Evolutionary conservation across 2,888 invertebrate species (phyloP), one percentile per base, ranked within the genome.

Genomic region (Trichogramma dendrolimi): DNA sequence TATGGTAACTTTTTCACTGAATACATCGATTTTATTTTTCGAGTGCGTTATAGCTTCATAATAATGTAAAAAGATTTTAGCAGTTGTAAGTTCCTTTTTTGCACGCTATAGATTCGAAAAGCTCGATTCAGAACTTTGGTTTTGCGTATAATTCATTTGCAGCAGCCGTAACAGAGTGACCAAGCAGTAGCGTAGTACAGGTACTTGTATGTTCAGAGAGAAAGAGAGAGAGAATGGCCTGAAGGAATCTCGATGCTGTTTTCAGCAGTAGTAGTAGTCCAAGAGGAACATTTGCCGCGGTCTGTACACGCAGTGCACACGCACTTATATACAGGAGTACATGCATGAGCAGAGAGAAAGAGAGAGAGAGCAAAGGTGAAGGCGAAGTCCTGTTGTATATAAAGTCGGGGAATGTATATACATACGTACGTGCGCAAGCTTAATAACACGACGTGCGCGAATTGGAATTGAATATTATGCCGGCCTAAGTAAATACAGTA

Each of bases 391-490:
- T 42, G 40, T 50, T 48, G 27, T 27, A 27, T 27, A 27, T 27
- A 2, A 3, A 27, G 27, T 27, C 27, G 27, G 27, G 27, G 27
- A 3, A 27, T 27, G 27, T 27, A 27, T 27, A 27, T 27, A 27
- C 27, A 27, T 27, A 27, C 10, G 47, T 60, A 44, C 60, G 68
- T 67, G 64, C 65, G 68, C 68, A 64, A 70, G 71, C 71, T 74
- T 75, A 74, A 75, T 75, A 72, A 46, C n/a, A n/a, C 46, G 46
- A 27, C 27, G 71, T 71, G 72, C 69, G 76, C 72, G 76, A 76
- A 78, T 78, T 75, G 73, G 73, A 76, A 77, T 78, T 77, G 76
- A 77, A 77, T 78, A 75, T 77, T 77, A 76, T 74, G 73, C 73
- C 72, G 74, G 72, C 74, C 73, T 76, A 73, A 74, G 73, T 73